Evolutionary conservation across 2,888 invertebrate genomes (phyloP), one percentile per base, ranked within the genome.

Genomic region (Nymphalis urticae): DNA sequence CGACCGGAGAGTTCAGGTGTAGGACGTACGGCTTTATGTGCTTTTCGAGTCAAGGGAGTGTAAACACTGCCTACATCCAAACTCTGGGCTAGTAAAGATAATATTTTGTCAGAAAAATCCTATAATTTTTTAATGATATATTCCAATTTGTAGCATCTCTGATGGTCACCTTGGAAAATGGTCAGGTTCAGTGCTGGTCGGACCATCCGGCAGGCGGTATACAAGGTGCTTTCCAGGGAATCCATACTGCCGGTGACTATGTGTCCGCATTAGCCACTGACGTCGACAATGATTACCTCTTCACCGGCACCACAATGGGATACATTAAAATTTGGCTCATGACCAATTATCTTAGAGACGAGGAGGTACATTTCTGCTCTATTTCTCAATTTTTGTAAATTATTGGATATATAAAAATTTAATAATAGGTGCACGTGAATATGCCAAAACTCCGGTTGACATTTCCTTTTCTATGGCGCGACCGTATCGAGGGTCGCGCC

Each of bases 271-370:
- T 97, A 92, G 89, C 94, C 48, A 95, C 96, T 0, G 97, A 97
- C 86, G 82, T 86, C 2, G 84, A 94, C 56, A 96, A 97, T 84
- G 92, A 95, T 66, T 96, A 93, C 81, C 93, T 97, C 7, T 95
- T 96, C 82, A 95, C 95, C 59, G 96, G 96, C 83, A 94, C 93
- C 68, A 94, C 95, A 0, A 87, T 93, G 69, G 97, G 97, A 2
- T 97, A 97, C 79, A 92, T 97, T 64, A 97, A 97, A 90, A 94
- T 95, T 24, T 97, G 97, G 97, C 93, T 95, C 58, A 91, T 97
- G 81, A 91, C 88, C 64, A 95, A 96, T 83, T 97, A 94, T 77
- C 94, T 95, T 53, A 76, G 80, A 50, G 86, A 84, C 56, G 84
- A 89, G 65, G 75, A 91, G 82, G 92, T 91, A n/a, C 62, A 53